Conservation (phyloP, 2,113 vertebrate species). For the Gnathonemus longibarbis region DNA sequence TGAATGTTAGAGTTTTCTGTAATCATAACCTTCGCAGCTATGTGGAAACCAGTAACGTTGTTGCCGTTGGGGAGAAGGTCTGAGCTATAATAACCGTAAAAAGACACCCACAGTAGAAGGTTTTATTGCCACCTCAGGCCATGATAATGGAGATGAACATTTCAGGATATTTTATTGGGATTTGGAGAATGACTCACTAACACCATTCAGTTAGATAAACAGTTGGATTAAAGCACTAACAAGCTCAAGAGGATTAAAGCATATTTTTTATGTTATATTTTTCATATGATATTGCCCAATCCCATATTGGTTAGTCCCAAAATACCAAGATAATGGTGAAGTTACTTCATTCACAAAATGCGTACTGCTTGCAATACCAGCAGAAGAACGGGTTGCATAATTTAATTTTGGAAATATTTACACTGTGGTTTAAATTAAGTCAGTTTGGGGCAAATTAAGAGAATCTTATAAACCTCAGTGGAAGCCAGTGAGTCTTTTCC, state of each 20-base stretch:
- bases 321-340: not conserved
- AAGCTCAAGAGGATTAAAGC: not conserved
- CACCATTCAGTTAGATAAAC: not conserved
- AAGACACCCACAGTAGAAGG: not conserved
- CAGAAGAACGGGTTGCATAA: not conserved
- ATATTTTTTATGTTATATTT: not conserved
- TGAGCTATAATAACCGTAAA: not conserved
- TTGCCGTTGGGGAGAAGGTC: not conserved
- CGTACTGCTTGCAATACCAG: not conserved
- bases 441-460: not conserved
- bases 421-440: not conserved
- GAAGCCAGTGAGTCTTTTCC: not conserved
- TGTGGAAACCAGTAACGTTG: not conserved
- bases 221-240: not conserved
- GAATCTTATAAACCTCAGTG: not conserved
- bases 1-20: not conserved
- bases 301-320: not conserved
- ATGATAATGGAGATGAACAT: not conserved
- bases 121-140: not conserved
- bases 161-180: not conserved
- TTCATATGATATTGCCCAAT: not conserved
- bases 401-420: not conserved
- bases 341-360: not conserved
- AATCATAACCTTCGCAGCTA: not conserved
- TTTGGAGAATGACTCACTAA: not conserved